A percentile compares a stretch with the other conserved stretches of the same genome.
phyloP scores from a whole-genome alignment of 2,113 vertebrate genomes.

The Burhinus bistriatus region DNA sequence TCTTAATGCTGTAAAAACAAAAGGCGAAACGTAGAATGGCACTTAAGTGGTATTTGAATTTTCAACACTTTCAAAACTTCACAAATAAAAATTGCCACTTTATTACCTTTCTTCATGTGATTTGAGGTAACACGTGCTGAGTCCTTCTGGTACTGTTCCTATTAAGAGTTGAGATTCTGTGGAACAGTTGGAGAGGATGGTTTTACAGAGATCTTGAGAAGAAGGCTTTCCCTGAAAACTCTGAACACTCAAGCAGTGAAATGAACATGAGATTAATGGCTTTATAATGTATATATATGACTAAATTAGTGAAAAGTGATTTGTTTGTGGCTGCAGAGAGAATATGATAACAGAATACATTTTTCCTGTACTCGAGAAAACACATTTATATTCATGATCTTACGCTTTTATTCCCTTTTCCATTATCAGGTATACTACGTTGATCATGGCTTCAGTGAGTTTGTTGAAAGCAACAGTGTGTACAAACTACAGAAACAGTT shows the following conservation, averaged over 20 bases:
- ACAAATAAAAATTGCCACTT: not conserved
- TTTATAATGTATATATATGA: not conserved
- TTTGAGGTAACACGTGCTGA: not conserved
- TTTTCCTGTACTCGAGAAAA: not conserved
- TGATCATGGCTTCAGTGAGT: slow-evolving; percentile 89
- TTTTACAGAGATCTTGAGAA: not conserved
- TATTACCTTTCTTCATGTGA: not conserved
- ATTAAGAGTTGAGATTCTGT: not conserved
- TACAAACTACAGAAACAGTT: slow-evolving; percentile 82
- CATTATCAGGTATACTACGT: slow-evolving; percentile 83
- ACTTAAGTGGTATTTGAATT: not conserved
- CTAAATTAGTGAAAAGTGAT: not conserved
- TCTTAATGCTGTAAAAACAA: not conserved
- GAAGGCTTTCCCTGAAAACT: not conserved
- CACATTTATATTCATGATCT: not conserved
- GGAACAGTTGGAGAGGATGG: not conserved
- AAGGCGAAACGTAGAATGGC: not conserved
- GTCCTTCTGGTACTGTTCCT: not conserved
- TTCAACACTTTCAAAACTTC: not conserved
- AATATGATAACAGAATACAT: not conserved
- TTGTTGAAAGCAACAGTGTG: slow-evolving; percentile 74
- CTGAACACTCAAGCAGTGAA: not conserved
- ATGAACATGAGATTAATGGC: not conserved
- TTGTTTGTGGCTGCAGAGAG: not conserved
- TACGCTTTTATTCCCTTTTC: not conserved